Percentiles rank a stretch among this genome's conserved stretches.
phyloP scores from a whole-genome alignment of 2,113 vertebrate species.

The Melanocharis versteri region DNA sequence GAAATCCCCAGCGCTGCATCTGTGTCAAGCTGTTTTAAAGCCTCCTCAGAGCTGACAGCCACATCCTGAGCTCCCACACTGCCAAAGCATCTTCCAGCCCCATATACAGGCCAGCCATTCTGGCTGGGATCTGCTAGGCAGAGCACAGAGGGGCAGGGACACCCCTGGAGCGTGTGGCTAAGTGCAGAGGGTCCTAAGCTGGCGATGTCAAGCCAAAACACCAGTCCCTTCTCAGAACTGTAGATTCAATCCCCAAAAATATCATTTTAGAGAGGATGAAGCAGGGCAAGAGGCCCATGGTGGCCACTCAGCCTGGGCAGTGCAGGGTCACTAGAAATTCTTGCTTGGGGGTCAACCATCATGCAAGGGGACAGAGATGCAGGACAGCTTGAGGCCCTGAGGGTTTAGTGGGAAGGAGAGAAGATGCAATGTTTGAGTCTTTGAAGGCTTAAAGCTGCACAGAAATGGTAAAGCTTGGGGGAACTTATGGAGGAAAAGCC shows the following conservation, averaged over 20 bases:
- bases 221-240: neutral
- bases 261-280: neutral
- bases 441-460: neutral
- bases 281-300: neutral
- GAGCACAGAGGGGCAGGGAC: fast-evolving
- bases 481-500: neutral
- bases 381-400: neutral
- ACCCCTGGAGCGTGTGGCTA: neutral
- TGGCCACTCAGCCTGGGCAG: neutral
- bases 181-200: neutral
- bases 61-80: neutral
- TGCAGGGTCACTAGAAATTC: fast-evolving
- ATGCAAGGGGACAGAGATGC: neutral
- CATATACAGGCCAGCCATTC: neutral
- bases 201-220: neutral
- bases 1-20: neutral
- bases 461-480: neutral
- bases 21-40: neutral
- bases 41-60: neutral
- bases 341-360: neutral
- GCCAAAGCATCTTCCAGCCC: neutral
- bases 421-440: neutral
- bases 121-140: neutral
- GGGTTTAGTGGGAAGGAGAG: neutral
- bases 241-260: neutral